A percentile compares a stretch with the other conserved stretches of the same genome.
phyloP scores from a whole-genome alignment of 92 coral and sea anemone species.

The Paragorgia papillata region DNA sequence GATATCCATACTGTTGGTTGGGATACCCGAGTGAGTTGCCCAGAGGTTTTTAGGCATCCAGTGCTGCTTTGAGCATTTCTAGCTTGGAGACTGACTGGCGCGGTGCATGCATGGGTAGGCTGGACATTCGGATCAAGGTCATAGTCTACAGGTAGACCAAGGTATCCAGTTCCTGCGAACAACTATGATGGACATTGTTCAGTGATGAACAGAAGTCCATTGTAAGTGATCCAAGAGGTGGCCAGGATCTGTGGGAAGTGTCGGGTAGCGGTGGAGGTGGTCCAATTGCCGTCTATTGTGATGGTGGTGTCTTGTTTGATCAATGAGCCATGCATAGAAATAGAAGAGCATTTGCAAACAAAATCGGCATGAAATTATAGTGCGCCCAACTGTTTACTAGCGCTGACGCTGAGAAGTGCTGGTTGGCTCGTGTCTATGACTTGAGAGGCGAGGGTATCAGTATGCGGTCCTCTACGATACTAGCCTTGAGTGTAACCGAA shows the following conservation, averaged over 20 bases:
- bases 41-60: too few species aligned
- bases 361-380: conserved; percentile 44
- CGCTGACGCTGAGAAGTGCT: conserved; percentile 41
- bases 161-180: conserved; percentile 40
- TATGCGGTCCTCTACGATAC: background rate
- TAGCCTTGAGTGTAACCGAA: conserved; percentile 42
- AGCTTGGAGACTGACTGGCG: conserved; percentile 49
- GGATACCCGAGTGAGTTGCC: too few species aligned
- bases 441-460: conserved; percentile 27
- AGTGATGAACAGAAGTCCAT: conserved; percentile 46
- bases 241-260: conserved; percentile 34
- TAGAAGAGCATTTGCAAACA: conserved; percentile 29
- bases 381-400: conserved; percentile 47
- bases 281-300: conserved; percentile 24
- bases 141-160: conserved; percentile 42
- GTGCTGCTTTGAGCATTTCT: conserved; percentile 45
- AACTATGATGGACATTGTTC: conserved; percentile 20
- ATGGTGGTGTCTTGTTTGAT: background rate
- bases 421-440: conserved; percentile 50
- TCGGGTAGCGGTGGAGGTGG: conserved; percentile 46
- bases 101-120: conserved; percentile 50
- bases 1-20: too few species aligned
- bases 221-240: conserved; percentile 33
- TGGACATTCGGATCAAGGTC: conserved; percentile 47
- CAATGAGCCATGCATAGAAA: too few species aligned